Evolutionary conservation across 2,888 invertebrate species (phyloP).

Genomic region (Falcaria lacertinaria): DNA sequence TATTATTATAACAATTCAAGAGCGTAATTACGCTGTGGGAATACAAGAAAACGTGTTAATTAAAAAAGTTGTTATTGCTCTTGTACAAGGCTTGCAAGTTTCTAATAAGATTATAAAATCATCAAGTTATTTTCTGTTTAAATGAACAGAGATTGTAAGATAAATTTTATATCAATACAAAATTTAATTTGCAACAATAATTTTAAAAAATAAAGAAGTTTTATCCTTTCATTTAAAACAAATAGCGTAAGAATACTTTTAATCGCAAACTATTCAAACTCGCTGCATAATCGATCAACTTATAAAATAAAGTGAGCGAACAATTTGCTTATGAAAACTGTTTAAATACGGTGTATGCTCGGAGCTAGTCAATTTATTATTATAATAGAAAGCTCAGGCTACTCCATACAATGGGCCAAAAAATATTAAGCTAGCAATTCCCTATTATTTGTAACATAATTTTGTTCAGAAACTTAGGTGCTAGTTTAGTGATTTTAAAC

Average conservation of each 20-base stretch:
- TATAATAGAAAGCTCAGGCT: neutral
- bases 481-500: too few relatives aligned
- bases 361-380: neutral
- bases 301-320: neutral
- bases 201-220: neutral
- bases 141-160: neutral
- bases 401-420: too few relatives aligned
- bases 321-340: neutral
- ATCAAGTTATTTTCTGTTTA: neutral
- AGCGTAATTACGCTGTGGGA: neutral
- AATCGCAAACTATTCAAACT: neutral
- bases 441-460: too few relatives aligned
- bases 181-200: too few relatives aligned
- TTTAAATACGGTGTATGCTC: neutral
- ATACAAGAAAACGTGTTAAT: neutral
- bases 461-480: too few relatives aligned
- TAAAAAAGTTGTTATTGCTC: neutral
- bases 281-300: neutral
- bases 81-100: neutral
- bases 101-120: neutral
- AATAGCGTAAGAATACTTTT: neutral
- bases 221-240: neutral
- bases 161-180: neutral
- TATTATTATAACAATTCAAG: neutral
- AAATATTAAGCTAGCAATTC: too few relatives aligned